Base-by-base conservation (phyloP, 2,888 invertebrate genomes). In the Torymus aiolomorphi region DNA sequence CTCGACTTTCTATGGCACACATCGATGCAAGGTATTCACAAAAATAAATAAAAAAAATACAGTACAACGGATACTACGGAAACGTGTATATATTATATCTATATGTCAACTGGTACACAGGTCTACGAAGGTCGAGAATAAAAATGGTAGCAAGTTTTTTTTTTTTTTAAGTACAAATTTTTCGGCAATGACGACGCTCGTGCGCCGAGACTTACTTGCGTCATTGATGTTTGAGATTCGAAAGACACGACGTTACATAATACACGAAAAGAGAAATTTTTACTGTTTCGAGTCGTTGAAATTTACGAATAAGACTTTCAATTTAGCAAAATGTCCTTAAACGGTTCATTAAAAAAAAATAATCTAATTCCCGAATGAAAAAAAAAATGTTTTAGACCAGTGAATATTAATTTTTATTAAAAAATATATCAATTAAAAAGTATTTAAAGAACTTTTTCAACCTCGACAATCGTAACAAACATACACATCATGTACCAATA, bases 401-500 rank as follows among this genome's bases (percentile, higher is more conserved):
- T 8, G 8, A 42, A 42, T 42, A 8, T 42, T 1, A 42, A 42
- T 42, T 42, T 42, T 42, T 42, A 42, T 42, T 31, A 31, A 42
- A 42, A 8, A 42, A 42, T 5, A 31, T 31, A 42, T 63, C 4
- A 54, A 24, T 14, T 59, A 57, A 49, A 24, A 20, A 52, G 24
- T 76, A 20, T 77, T 72, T 13, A 42, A 57, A 66, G 20, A 67
- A 52, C 66, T 73, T 56, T 70, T 66, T 70, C 56, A 54, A 49
- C 16, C 67, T 78, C 74, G 65, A 82, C 73, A 67, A 76, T 71
- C 76, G 75, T 69, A 74, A 76, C 42, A 76, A 67, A 51, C 56
- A 56, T n/a, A 59, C 5, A 70, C 51, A 56, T 65, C 14, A 13
- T 16, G 56, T 18, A 51, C 72, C 75, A 77, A 80, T 62, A 77